phyloP scores from a whole-genome alignment of 2,888 invertebrate species.

The Melangyna quadrimaculata region DNA sequence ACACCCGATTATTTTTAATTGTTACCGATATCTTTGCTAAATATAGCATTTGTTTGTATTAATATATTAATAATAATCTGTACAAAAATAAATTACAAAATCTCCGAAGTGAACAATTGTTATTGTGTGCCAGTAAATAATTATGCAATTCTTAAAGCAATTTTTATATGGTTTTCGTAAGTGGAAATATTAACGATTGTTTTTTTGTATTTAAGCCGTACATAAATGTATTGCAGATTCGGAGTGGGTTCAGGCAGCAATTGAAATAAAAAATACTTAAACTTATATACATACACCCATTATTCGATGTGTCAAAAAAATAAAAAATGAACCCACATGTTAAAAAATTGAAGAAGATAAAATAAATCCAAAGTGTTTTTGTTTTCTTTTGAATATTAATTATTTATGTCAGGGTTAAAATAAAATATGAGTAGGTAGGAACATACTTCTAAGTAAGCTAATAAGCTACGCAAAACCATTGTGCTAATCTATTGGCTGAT shows the following conservation, averaged over 20 bases:
- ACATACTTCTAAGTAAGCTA: too few species aligned
- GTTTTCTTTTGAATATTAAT: background rate
- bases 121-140: slow-evolving; percentile 12
- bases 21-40: too few species aligned
- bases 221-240: background rate
- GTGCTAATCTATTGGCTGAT: too few species aligned
- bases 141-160: too few species aligned
- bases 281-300: too few species aligned
- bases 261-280: too few species aligned
- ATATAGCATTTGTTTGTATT: too few species aligned
- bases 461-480: too few species aligned
- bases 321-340: background rate
- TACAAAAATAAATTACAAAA: background rate
- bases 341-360: background rate
- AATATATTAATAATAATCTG: too few species aligned
- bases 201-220: background rate
- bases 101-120: background rate
- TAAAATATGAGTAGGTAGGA: too few species aligned
- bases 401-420: slow-evolving; percentile 42
- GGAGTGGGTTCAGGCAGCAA: background rate
- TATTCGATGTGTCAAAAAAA: too few species aligned
- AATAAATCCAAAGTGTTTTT: background rate
- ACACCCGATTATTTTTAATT: too few species aligned
- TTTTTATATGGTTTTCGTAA: slow-evolving; percentile 16
- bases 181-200: slow-evolving; percentile 1